These are phyloP conservation scores for Scotopteryx bipunctaria DNA, from an alignment of 2,888 invertebrate genomes.

Conservation along the genomic window DNA sequence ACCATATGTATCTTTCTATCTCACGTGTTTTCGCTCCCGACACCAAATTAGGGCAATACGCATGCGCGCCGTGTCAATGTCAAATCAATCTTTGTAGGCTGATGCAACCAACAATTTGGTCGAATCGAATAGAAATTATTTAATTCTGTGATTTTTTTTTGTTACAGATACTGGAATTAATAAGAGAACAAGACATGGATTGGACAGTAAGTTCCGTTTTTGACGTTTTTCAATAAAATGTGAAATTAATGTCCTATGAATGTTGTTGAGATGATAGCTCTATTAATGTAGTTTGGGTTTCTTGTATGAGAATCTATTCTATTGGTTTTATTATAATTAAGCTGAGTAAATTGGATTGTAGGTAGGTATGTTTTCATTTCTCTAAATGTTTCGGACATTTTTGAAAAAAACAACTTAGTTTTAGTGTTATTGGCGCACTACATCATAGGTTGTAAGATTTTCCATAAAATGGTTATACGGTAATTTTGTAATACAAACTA, in stretches of 20 bases:
- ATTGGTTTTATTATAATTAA: slow-evolving; percentile 2
- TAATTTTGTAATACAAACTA: not conserved
- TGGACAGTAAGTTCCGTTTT: slow-evolving; percentile 44
- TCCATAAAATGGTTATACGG: not conserved
- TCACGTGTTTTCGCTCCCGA: slow-evolving; percentile 51
- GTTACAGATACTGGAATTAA: slow-evolving; percentile 51
- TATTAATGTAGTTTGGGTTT: slow-evolving; percentile 15
- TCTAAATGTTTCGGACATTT: too few relatives aligned
- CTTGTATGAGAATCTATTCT: slow-evolving; percentile 4
- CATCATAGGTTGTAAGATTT: not conserved
- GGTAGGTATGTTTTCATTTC: too few relatives aligned
- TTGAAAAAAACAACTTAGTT: not conserved
- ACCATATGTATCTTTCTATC: slow-evolving; percentile 48
- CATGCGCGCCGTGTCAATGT: slow-evolving; percentile 81
- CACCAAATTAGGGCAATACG: slow-evolving; percentile 77
- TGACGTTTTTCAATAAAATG: slow-evolving; percentile 27
- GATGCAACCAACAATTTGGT: slow-evolving; percentile 66
- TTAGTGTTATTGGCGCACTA: not conserved
- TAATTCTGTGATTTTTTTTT: slow-evolving; percentile 47
- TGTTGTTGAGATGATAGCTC: slow-evolving; percentile 20
- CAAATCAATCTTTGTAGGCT: slow-evolving; percentile 81
- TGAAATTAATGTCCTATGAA: slow-evolving; percentile 12
- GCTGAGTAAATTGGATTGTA: not conserved
- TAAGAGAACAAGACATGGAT: slow-evolving; percentile 38
- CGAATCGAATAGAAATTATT: slow-evolving; percentile 41